Evolutionary conservation across 2,113 vertebrate species (phyloP), one percentile per base, ranked within the genome.

Genomic region (Sinocyclocheilus grahami): DNA sequence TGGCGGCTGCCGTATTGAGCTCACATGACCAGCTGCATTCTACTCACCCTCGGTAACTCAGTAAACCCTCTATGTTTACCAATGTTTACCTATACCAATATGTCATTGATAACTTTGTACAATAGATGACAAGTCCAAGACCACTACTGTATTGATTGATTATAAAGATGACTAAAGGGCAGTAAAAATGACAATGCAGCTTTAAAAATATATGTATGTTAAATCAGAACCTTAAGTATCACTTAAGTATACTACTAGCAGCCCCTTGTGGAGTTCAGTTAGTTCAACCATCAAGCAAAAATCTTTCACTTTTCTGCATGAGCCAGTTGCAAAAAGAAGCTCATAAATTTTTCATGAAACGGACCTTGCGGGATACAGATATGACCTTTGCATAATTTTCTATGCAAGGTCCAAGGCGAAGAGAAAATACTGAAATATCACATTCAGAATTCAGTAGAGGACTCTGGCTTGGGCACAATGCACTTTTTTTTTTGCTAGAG

Each of bases 321-420:
- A 82, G 65, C 22, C 82, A 79, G 78, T 48, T 60, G 82, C 63
- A 81, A 53, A 79, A 84, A 60, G 77, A 79, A 39, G 14, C 71
- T 83, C 74, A 84, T 87, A 63, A 27, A 83, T 88, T 82, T 86
- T 89, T 86, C 86, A 87, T 89, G 24, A 87, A 84, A 46, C 67
- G 86, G 55, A 75, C 58, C 78, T 30, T 30, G 48, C 27, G 37
- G 79, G 69, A 76, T 63, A 62, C 78, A 86, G 80, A 82, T 77
- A 77, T 89, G 53, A 80, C 69, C 84, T 79, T 71, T 33, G 46
- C 30, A 76, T 85, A 85, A 88, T 88, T 86, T 46, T 76, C 84
- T 89, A 46, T 84, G 39, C 78, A 39, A 58, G 60, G 16, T 46
- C 18, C 13, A 58, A 33, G 51, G 60, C 22, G 3, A 10, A 69